Percentiles rank a stretch among this genome's conserved stretches.
These are phyloP conservation scores for Silurus glanis DNA, from an alignment of 2,113 vertebrate genomes.

Conservation along the genomic window DNA sequence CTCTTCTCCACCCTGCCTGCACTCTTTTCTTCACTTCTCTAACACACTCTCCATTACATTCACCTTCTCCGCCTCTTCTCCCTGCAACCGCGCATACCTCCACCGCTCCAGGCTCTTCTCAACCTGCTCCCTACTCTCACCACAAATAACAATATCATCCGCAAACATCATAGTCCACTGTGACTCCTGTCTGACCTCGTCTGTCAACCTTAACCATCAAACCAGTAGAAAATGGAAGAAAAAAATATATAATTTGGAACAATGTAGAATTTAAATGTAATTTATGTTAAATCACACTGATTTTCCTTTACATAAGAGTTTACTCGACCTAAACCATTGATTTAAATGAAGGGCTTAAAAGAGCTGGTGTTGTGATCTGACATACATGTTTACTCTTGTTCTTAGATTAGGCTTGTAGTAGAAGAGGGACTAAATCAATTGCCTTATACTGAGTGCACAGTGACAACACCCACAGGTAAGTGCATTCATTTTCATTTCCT, in stretches of 20 bases:
- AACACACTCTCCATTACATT: too few species aligned
- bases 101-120: too few species aligned
- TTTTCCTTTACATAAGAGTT: background rate
- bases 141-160: too few species aligned
- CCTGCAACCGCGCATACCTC: too few species aligned
- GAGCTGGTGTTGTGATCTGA: background rate
- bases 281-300: background rate
- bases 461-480: conserved; percentile 93
- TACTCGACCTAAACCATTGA: background rate
- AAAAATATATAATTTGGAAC: background rate
- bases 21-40: too few species aligned
- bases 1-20: too few species aligned
- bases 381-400: background rate
- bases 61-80: too few species aligned
- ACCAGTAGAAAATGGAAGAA: background rate
- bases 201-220: too few species aligned
- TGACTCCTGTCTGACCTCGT: too few species aligned
- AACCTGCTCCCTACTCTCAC: too few species aligned
- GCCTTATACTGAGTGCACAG: conserved; percentile 92
- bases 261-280: background rate
- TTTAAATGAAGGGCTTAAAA: background rate
- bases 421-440: conserved; percentile 97
- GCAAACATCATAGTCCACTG: too few species aligned
- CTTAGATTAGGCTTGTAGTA: conserved; percentile 93
- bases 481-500: background rate